A percentile compares a stretch with the other conserved stretches of the same genome.
Evolutionary conservation across 2,797 vertebrate genomes (phyloP).

Genomic region (Hoplostethus atlanticus): DNA sequence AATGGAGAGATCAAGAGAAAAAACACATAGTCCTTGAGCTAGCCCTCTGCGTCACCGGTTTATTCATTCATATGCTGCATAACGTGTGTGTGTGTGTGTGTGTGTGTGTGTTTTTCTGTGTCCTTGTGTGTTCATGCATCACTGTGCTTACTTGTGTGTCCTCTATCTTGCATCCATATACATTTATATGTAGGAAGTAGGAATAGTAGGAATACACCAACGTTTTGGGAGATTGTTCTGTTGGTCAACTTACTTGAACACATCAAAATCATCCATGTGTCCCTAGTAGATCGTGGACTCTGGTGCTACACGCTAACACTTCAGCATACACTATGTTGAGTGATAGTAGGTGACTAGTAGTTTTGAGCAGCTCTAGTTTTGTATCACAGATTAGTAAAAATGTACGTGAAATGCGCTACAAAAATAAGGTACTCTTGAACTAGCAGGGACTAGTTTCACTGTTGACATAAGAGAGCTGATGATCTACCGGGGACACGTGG

Average conservation of each 20-base stretch:
- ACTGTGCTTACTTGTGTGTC: slow-evolving; percentile 58
- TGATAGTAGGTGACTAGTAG: too few relatives aligned
- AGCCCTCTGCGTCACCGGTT: slow-evolving; percentile 64
- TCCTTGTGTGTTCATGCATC: slow-evolving; percentile 68
- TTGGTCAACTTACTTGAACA: background rate
- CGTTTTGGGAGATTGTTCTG: slow-evolving; percentile 1
- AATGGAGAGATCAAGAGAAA: slow-evolving; percentile 29
- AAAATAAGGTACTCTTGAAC: too few relatives aligned
- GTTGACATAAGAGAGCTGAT: background rate
- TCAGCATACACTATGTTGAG: too few relatives aligned
- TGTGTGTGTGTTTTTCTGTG: slow-evolving; percentile 15
- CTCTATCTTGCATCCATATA: slow-evolving; percentile 56
- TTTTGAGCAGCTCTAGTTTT: too few relatives aligned
- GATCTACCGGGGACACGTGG: slow-evolving; percentile 1
- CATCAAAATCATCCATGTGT: too few relatives aligned
- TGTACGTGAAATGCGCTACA: too few relatives aligned
- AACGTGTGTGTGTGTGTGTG: slow-evolving; percentile 8
- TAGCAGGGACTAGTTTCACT: too few relatives aligned
- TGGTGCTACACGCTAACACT: too few relatives aligned
- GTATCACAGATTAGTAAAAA: too few relatives aligned
- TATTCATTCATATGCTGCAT: slow-evolving; percentile 59
- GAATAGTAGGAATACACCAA: background rate
- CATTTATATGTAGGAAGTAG: slow-evolving; percentile 2
- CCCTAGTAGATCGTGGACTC: too few relatives aligned
- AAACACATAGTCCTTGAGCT: slow-evolving; percentile 68